Evolutionary conservation across 2,888 invertebrate species (phyloP), one percentile per base, ranked within the genome.

Genomic region (Callosobruchus maculatus): DNA sequence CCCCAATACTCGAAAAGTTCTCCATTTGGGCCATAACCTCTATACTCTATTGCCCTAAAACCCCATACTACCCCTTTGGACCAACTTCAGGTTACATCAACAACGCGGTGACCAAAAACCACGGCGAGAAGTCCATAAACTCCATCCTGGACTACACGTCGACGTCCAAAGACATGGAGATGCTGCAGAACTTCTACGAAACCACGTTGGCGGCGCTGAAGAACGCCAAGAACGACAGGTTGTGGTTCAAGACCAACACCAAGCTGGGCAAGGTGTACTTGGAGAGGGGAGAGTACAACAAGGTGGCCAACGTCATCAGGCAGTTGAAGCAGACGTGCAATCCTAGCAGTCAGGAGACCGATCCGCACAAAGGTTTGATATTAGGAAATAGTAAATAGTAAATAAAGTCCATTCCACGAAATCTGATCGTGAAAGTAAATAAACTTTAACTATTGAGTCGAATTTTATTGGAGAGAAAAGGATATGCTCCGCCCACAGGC

Each of bases 181-280:
- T 99, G 67, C 88, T 99, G 71, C 98, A 98, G 90, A 95, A 98
- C 84, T 99, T 99, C 87, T 99, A 99, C 87, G 98, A 99, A 87
- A 98, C 96, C 0, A 97, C 97, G 0, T 87, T 97, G 82, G 96
- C 97, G 82, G 96, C 96, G 0, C 86, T 97, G 73, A 97, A 96
- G 85, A 98, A 98, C 88, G 98, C 99, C 0, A 99, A 98, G 87
- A 99, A 99, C 86, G 99, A 99, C 87, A 90, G 99, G 75, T 89
- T 99, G 73, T 99, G 99, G 99, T 99, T 99, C 86, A 99, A 99
- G 88, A 99, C 99, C 0, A 99, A 99, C 86, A 98, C 97, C 0
- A 99, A 99, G 88, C 89, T 99, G 68, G 99, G 99, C 67, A 98
- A 99, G 88, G 89, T 99, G 22, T 99, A 98, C 87, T 97, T 97